Evolutionary conservation across 2,797 vertebrate genomes (phyloP).

Genomic region (Macropus fuliginosus): DNA sequence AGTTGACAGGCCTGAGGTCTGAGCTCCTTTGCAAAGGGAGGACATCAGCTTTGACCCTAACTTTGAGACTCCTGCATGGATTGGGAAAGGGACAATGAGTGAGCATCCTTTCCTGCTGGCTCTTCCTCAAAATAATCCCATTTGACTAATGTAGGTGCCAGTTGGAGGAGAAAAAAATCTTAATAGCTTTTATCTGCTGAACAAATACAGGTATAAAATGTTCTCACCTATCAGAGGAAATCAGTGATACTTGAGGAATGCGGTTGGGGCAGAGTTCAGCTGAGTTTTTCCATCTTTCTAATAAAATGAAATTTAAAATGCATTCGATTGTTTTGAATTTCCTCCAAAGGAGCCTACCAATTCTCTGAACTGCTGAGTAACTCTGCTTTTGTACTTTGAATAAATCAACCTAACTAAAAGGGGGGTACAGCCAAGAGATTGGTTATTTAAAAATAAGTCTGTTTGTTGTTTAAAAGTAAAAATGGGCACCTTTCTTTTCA

Average conservation of each 20-base stretch:
- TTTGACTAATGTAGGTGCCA: background rate
- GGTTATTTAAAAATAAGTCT: background rate
- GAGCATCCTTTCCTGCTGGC: background rate
- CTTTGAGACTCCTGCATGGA: background rate
- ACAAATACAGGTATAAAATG: background rate
- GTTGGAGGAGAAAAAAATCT: accelerated
- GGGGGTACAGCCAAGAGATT: background rate
- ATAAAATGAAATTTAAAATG: slow-evolving; percentile 51
- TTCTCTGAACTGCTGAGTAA: slow-evolving; percentile 65
- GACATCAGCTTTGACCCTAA: slow-evolving; percentile 45
- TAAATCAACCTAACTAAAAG: background rate
- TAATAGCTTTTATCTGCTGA: slow-evolving; percentile 4
- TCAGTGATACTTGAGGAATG: background rate
- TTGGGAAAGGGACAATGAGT: background rate
- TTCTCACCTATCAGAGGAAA: background rate
- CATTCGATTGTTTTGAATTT: slow-evolving; percentile 7
- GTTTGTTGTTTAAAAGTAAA: background rate
- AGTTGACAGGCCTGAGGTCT: slow-evolving; percentile 28
- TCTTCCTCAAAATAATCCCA: background rate
- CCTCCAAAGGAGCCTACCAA: slow-evolving; percentile 22
- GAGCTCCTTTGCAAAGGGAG: slow-evolving; percentile 51
- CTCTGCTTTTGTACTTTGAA: slow-evolving; percentile 46
- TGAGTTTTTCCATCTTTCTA: background rate
- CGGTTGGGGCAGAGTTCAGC: background rate
- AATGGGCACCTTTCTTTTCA: background rate